Conservation (phyloP, 2,888 invertebrate genomes). For the Stenurella melanura region DNA sequence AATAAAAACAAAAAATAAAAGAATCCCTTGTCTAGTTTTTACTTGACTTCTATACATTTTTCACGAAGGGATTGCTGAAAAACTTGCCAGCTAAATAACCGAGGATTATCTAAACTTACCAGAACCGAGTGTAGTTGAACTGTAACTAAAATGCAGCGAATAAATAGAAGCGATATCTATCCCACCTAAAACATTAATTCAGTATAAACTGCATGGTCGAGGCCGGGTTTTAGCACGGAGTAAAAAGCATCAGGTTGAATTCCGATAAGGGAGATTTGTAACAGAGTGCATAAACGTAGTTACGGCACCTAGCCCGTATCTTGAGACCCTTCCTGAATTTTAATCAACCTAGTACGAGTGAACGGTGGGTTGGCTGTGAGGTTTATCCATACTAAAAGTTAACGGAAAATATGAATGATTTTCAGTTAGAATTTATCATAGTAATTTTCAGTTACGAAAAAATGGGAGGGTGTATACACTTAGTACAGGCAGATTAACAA, state of each 20-base stretch:
- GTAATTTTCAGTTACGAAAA: too few relatives aligned
- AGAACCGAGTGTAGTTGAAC: neutral
- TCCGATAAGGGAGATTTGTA: slow-evolving; percentile 67
- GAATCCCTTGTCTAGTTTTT: too few relatives aligned
- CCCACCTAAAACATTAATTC: slow-evolving; percentile 55
- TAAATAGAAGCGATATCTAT: slow-evolving; percentile 49
- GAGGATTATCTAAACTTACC: slow-evolving; percentile 7
- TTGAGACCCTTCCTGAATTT: slow-evolving; percentile 58
- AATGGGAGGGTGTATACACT: too few relatives aligned
- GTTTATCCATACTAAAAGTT: neutral
- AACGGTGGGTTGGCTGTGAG: neutral
- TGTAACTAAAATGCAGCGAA: slow-evolving; percentile 31
- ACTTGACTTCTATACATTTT: too few relatives aligned
- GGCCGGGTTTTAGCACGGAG: slow-evolving; percentile 48
- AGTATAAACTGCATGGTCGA: slow-evolving; percentile 54
- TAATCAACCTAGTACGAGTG: slow-evolving; percentile 14
- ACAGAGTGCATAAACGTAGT: slow-evolving; percentile 59
- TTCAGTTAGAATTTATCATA: neutral
- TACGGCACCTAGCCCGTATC: slow-evolving; percentile 59
- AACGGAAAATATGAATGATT: neutral
- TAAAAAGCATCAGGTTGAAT: slow-evolving; percentile 63
- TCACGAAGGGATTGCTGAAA: neutral
- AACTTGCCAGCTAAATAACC: neutral
- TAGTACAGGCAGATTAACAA: too few relatives aligned
- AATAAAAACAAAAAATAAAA: too few relatives aligned